Conservation (phyloP, 2,797 vertebrate genomes). For the Lemur catta region DNA sequence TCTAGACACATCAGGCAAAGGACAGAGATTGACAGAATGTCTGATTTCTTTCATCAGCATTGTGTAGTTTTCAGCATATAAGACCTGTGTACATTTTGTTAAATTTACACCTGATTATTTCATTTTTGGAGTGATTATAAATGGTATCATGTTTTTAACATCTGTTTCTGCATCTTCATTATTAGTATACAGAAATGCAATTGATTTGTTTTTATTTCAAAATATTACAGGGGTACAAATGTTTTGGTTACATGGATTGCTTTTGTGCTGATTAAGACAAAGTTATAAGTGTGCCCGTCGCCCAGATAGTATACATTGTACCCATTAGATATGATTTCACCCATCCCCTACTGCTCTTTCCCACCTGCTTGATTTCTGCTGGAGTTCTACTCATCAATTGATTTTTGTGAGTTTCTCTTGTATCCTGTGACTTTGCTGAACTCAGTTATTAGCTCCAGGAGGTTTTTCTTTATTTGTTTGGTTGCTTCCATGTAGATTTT, state of each 20-base stretch:
- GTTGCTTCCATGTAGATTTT: not conserved
- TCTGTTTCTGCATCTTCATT: not conserved
- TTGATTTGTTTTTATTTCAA: no score
- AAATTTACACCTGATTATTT: not conserved
- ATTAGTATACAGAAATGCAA: not conserved
- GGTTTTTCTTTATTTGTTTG: not conserved
- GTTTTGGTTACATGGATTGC: no score
- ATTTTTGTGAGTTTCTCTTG: not conserved
- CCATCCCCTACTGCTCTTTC: no score
- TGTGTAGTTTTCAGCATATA: not conserved
- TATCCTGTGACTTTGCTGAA: not conserved
- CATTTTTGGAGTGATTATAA: not conserved
- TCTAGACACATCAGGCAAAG: not conserved
- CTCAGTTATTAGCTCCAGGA: not conserved
- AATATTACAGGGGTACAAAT: no score
- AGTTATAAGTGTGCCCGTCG: no score
- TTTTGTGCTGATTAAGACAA: no score
- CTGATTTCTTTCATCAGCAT: not conserved
- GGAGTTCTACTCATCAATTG: not conserved
- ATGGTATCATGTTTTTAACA: not conserved
- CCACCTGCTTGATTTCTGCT: no score
- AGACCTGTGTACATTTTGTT: not conserved
- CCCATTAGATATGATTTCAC: no score
- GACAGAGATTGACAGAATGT: not conserved
- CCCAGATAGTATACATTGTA: no score